A percentile compares a stretch with the other conserved stretches of the same genome.
These are phyloP conservation scores for Camponotus vicinus DNA, from an alignment of 1,140 invertebrate species.

Conservation along the genomic window DNA sequence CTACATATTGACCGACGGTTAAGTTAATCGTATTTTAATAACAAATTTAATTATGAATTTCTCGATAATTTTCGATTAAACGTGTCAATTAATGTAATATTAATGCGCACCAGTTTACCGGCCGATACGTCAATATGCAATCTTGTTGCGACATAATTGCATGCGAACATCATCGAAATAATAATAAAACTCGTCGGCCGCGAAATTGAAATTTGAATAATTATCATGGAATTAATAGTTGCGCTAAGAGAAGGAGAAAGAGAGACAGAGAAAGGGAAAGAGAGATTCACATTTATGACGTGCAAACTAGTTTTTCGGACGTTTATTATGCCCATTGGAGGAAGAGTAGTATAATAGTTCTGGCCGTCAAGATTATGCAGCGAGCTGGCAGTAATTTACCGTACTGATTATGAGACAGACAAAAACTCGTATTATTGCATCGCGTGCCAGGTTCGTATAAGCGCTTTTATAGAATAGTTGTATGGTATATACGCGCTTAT, in stretches of 20 bases:
- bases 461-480: conserved; percentile 58
- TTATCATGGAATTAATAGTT: conserved; percentile 44
- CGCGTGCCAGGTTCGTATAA: conserved; percentile 68
- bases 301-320: conserved; percentile 35
- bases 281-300: conserved; percentile 16
- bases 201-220: conserved; percentile 59
- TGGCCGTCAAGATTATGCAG: conserved; percentile 64
- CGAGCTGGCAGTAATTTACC: conserved; percentile 68
- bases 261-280: neutral
- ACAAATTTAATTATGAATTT: conserved; percentile 56
- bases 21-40: conserved; percentile 45
- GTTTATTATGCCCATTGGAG: conserved; percentile 27
- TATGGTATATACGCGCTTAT: conserved; percentile 17
- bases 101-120: conserved; percentile 35
- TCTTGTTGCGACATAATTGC: conserved; percentile 54
- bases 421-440: conserved; percentile 69
- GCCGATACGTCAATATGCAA: conserved; percentile 49
- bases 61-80: conserved; percentile 64
- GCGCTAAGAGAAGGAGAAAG: neutral
- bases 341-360: conserved; percentile 45
- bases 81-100: conserved; percentile 57
- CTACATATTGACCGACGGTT: conserved; percentile 23
- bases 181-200: conserved; percentile 49
- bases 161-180: conserved; percentile 34
- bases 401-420: conserved; percentile 65